Base-by-base conservation (phyloP, 1,140 invertebrate genomes). In the Oreohelix idahoensis region DNA sequence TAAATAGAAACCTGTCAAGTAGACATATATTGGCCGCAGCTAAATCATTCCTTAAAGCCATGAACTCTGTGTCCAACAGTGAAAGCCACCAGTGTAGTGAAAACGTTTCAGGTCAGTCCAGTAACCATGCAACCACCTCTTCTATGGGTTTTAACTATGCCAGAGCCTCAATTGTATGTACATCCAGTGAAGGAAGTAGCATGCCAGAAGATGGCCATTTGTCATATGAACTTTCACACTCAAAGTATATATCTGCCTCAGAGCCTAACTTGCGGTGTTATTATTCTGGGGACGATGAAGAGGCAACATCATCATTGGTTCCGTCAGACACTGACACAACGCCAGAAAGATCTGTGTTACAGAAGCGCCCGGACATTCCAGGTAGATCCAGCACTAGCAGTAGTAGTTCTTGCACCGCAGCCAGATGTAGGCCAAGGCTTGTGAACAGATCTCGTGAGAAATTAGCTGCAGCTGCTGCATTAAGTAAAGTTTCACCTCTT, bases 371-470 rank as follows among this genome's bases (percentile, higher is more conserved):
- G 17, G 87, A 89, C 11, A 82, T 88, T 20, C 87, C 86, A 10
- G 89, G 89, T 13, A 89, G 89, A 49, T 89, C 89, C 29, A 89
- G 87, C 53, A 88, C 88, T 32, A 66, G n/a, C 29, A 74, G 76
- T 32, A 77, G 79, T 66, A 36, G 84, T 51, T 63, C 79, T 4
- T 81, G 79, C 51, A 83, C 83, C 49, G 83, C 83, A 71, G 84
- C 78, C n/a, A 78, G 63, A 69, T 84, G 79, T 35, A 66, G 74
- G n/a, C 85, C 84, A n/a, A 42, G 79, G 36, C 2, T 35, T 23
- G 36, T 1, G 26, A 32, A 35, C 8, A 29, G 20, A 11, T 66
- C 29, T 32, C 5, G 20, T 32, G 63, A 66, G 4, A 58, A 17
- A 4, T 45, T 45, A 45, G 5, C 42, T 45, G 42, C 5, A 45